A percentile compares a stretch with the other conserved stretches of the same genome.
Conservation (phyloP, 1,140 invertebrate species). For the Drosophila orena region DNA sequence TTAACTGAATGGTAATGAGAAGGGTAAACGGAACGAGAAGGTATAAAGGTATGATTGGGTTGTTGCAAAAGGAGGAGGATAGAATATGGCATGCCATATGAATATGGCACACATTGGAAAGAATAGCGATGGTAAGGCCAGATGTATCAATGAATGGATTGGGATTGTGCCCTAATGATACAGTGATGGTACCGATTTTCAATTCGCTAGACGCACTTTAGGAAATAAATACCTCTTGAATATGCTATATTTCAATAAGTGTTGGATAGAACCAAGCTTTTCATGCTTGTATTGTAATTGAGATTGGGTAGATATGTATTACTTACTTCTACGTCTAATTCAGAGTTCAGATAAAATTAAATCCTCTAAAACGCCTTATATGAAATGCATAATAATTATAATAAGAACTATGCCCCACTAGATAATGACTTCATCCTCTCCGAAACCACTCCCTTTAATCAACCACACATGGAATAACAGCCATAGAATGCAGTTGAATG, state of each 20-base stretch:
- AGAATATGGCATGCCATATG: background rate
- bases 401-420: background rate
- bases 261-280: no score
- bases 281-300: no score
- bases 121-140: no score
- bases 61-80: background rate
- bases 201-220: background rate
- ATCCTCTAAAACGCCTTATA: no score
- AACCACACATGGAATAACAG: background rate
- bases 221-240: background rate
- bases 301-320: no score
- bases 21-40: background rate
- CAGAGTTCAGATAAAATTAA: no score
- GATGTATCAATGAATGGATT: background rate
- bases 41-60: no score
- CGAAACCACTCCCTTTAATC: conserved; percentile 13
- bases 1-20: background rate
- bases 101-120: background rate
- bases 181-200: background rate
- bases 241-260: background rate
- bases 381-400: background rate
- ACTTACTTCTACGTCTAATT: no score
- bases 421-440: conserved; percentile 29
- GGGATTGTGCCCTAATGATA: background rate
- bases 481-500: conserved; percentile 4